phyloP scores from a whole-genome alignment of 2,888 invertebrate genomes.

The Macrosoma leucophasiata region DNA sequence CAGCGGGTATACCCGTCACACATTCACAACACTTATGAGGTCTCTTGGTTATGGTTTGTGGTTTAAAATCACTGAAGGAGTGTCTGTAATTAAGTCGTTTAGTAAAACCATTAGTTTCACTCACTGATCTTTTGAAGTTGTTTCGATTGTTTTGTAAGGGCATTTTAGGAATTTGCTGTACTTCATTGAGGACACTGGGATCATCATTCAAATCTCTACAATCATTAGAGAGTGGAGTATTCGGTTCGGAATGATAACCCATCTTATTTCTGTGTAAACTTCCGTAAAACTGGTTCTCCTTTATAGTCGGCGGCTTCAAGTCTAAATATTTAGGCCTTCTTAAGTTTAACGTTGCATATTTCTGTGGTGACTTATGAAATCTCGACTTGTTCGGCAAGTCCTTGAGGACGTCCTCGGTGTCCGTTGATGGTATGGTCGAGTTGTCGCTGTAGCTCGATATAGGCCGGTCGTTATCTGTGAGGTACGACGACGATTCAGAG shows the following conservation, averaged over 20 bases:
- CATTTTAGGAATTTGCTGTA: constrained; percentile 65
- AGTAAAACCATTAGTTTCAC: constrained; percentile 66
- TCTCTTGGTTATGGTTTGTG: constrained; percentile 44
- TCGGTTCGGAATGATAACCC: constrained; percentile 70
- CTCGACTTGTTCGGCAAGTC: constrained; percentile 67
- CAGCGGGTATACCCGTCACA: constrained; percentile 62
- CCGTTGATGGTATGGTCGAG: constrained; percentile 68
- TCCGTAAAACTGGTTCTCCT: constrained; percentile 56
- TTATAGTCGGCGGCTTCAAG: constrained; percentile 43
- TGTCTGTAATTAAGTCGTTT: constrained; percentile 67
- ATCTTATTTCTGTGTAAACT: constrained; percentile 61
- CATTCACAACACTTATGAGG: constrained; percentile 72
- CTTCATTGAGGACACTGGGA: constrained; percentile 54
- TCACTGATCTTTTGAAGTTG: constrained; percentile 62
- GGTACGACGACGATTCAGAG: constrained; percentile 68
- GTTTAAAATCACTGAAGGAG: constrained; percentile 65
- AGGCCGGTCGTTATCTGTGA: constrained; percentile 68
- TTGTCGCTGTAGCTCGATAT: constrained; percentile 71
- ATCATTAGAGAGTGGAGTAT: constrained; percentile 59
- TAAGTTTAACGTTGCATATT: constrained; percentile 66
- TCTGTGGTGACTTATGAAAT: constrained; percentile 68
- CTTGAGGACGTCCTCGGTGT: constrained; percentile 67
- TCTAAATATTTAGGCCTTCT: constrained; percentile 68
- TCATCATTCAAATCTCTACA: constrained; percentile 45
- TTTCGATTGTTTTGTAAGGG: constrained; percentile 63